phyloP scores from a whole-genome alignment of 1,140 invertebrate species.

The Polypedilum vanderplanki region DNA sequence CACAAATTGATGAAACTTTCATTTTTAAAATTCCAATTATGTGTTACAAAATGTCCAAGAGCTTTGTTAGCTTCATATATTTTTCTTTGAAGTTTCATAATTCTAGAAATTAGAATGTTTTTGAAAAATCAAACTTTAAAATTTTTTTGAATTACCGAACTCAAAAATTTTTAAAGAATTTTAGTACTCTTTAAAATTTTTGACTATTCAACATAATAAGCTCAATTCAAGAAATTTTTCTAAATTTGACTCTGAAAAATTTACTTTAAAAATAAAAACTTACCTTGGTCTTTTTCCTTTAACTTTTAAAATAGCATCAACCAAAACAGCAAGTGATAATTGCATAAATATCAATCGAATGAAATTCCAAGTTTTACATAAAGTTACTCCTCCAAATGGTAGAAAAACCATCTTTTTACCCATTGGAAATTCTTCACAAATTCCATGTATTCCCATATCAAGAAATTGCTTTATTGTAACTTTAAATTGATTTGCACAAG shows the following conservation, averaged over 20 bases:
- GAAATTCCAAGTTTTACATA: not conserved
- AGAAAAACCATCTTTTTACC: not conserved
- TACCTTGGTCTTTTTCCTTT: not conserved
- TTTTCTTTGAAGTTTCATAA: conserved; percentile 70
- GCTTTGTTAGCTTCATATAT: conserved; percentile 69
- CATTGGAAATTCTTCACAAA: not conserved
- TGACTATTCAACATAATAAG: too few relatives aligned
- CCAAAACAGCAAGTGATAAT: not conserved
- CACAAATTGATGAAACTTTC: conserved; percentile 60
- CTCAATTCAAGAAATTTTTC: too few relatives aligned
- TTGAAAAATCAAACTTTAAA: too few relatives aligned
- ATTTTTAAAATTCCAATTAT: conserved; percentile 77
- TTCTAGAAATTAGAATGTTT: conserved; percentile 46
- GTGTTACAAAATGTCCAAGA: conserved; percentile 68
- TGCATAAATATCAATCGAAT: not conserved
- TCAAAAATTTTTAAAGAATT: too few relatives aligned
- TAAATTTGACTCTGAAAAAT: not conserved
- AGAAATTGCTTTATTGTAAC: not conserved
- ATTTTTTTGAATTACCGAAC: too few relatives aligned
- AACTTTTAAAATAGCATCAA: not conserved
- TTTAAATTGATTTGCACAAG: not conserved
- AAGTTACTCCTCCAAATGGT: not conserved
- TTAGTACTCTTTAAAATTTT: too few relatives aligned
- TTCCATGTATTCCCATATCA: not conserved
- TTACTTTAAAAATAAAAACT: not conserved